Evolutionary conservation across 1,140 invertebrate genomes (phyloP).

Genomic region (Platyscapa corneri): DNA sequence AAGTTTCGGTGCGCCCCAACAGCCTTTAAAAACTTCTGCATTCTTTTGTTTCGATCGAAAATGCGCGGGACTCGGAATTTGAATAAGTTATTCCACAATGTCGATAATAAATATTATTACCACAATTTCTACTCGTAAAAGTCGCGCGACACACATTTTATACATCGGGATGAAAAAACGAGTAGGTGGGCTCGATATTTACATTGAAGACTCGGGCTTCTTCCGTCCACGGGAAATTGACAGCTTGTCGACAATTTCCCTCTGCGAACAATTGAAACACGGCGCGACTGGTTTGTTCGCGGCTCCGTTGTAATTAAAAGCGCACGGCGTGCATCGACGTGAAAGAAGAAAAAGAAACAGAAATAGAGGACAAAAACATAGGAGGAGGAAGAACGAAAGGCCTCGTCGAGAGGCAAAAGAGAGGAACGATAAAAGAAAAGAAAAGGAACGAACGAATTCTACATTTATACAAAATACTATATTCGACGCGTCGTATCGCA

Average conservation of each 20-base stretch:
- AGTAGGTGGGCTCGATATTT: background rate
- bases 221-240: no score
- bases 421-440: background rate
- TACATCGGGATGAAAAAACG: background rate
- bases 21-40: background rate
- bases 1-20: background rate
- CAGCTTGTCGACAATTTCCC: no score
- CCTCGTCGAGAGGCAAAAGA: no score
- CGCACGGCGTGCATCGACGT: background rate
- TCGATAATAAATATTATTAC: constrained; percentile 10
- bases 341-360: no score
- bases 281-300: no score
- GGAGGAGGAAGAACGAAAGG: background rate
- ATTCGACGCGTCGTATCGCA: background rate
- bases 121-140: background rate
- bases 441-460: background rate
- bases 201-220: background rate
- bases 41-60: background rate
- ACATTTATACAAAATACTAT: constrained; percentile 5
- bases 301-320: background rate
- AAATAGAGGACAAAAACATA: background rate
- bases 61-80: background rate
- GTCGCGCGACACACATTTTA: background rate
- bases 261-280: no score
- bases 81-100: background rate